These are phyloP conservation scores for Diuraphis noxia DNA, from an alignment of 1,140 invertebrate species.

Conservation along the genomic window DNA sequence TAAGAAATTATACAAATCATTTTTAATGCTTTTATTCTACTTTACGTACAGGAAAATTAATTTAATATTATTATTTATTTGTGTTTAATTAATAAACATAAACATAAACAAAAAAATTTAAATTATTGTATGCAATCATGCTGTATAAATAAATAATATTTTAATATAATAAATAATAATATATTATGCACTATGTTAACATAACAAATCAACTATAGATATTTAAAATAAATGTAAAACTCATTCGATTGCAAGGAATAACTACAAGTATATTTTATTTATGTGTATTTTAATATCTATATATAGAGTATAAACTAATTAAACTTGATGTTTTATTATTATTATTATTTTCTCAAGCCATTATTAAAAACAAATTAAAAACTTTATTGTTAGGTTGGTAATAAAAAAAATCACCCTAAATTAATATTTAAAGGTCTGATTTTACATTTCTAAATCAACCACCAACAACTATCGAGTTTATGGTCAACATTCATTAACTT, in stretches of 20 bases:
- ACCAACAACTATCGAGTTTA: not conserved
- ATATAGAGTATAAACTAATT: not conserved
- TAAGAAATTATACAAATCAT: not conserved
- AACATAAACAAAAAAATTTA: not conserved
- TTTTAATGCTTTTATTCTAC: not conserved
- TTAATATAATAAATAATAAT: not conserved
- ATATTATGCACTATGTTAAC: not conserved
- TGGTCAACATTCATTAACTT: not conserved
- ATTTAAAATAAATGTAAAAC: not conserved
- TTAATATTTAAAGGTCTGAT: not conserved
- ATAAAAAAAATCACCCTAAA: not conserved
- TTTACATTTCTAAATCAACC: not conserved
- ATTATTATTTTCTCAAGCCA: not conserved
- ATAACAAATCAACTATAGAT: not conserved
- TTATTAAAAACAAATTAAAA: not conserved
- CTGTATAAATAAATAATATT: not conserved
- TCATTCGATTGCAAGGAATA: not conserved
- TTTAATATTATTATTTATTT: not conserved
- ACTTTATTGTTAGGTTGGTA: not conserved
- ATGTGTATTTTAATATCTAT: not conserved
- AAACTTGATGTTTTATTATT: not conserved
- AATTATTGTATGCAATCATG: not conserved
- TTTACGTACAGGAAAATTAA: not conserved
- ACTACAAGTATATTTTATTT: not conserved
- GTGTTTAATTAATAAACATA: not conserved